Conservation (phyloP, 2,113 vertebrate genomes). For the Heterotilapia buettikoferi region DNA sequence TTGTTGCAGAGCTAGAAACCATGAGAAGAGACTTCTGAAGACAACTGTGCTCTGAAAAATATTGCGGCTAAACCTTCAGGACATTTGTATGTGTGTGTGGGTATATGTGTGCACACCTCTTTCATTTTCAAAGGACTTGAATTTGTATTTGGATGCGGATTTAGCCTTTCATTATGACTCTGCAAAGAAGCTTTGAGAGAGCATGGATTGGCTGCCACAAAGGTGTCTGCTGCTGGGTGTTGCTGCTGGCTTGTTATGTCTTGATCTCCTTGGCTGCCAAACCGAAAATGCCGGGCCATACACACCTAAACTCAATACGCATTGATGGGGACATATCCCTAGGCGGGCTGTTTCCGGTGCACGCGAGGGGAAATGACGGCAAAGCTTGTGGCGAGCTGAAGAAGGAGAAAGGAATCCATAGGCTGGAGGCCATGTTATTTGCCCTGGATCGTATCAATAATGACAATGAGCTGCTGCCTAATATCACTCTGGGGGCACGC, state of each 20-base stretch:
- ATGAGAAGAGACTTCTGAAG: slow-evolving; percentile 60
- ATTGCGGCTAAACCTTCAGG: slow-evolving; percentile 35
- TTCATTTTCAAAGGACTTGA: slow-evolving; percentile 54
- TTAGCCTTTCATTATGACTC: slow-evolving; percentile 64
- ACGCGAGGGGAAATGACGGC: slow-evolving; percentile 83
- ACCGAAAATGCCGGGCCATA: slow-evolving; percentile 83
- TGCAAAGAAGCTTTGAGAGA: slow-evolving; percentile 39
- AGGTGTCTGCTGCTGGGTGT: slow-evolving; percentile 21
- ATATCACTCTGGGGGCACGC: slow-evolving; percentile 92
- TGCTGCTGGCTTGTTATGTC: slow-evolving; percentile 65
- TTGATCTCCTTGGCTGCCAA: slow-evolving; percentile 73
- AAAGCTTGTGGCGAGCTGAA: slow-evolving; percentile 93
- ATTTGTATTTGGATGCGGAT: slow-evolving; percentile 52
- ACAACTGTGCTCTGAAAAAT: slow-evolving; percentile 23
- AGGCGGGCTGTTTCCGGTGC: slow-evolving; percentile 91
- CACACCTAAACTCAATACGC: slow-evolving; percentile 93
- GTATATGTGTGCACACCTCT: slow-evolving; percentile 24
- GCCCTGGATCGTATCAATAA: slow-evolving; percentile 95
- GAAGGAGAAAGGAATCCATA: slow-evolving; percentile 95
- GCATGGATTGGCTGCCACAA: slow-evolving; percentile 27
- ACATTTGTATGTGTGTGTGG: slow-evolving; percentile 41
- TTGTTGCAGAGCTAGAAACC: slow-evolving; percentile 33
- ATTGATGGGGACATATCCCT: slow-evolving; percentile 95
- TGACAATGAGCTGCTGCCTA: slow-evolving; percentile 90
- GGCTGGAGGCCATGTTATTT: slow-evolving; percentile 94